phyloP scores from a whole-genome alignment of 30 jellyfish, hydroid and myxozoan genomes.

The Pelagia noctiluca region DNA sequence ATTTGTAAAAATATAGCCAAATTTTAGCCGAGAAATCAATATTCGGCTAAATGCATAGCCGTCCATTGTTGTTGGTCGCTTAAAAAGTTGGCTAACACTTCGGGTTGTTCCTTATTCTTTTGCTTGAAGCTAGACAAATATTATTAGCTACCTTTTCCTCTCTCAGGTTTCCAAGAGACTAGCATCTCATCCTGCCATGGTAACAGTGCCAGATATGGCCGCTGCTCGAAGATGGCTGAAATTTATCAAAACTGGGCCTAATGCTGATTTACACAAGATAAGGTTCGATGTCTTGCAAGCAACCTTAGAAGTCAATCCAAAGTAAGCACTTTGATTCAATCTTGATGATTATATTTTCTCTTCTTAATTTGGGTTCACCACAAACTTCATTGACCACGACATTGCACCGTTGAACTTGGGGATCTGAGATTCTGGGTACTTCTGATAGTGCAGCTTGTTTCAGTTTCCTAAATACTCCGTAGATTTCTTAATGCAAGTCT shows the following conservation, averaged over 20 bases:
- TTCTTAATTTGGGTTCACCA: background rate
- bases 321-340: constrained; percentile 45
- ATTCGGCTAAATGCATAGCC: background rate
- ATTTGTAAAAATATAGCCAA: background rate
- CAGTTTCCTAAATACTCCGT: too few relatives aligned
- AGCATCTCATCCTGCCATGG: constrained; percentile 98
- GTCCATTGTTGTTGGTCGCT: background rate
- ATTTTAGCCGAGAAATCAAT: background rate
- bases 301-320: constrained; percentile 89
- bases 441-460: too few relatives aligned
- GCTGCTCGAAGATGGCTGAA: constrained; percentile 98
- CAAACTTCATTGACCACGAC: background rate
- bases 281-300: constrained; percentile 93
- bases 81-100: too few relatives aligned
- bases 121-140: constrained; percentile 8
- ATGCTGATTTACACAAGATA: constrained; percentile 81
- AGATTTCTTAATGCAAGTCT: too few relatives aligned
- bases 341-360: background rate
- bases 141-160: background rate
- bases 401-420: too few relatives aligned
- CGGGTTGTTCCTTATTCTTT: too few relatives aligned
- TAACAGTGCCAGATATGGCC: constrained; percentile 99
- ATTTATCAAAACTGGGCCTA: constrained; percentile 92
- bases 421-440: too few relatives aligned
- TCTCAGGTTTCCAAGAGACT: constrained; percentile 85